Evolutionary conservation across 2,113 vertebrate genomes (phyloP).

Genomic region (Callaeas wilsoni): DNA sequence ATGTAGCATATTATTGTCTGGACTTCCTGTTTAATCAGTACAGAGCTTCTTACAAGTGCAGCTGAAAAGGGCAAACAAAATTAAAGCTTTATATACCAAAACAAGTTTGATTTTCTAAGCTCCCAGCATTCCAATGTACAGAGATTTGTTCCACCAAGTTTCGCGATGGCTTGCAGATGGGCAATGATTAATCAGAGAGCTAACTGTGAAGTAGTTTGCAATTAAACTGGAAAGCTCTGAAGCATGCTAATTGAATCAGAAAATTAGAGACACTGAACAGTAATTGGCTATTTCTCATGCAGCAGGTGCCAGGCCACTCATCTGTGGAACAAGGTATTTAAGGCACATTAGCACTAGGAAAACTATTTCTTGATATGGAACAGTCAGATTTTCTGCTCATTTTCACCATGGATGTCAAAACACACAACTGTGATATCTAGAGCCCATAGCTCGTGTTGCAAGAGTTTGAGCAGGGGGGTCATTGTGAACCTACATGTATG

Average conservation of each 20-base stretch:
- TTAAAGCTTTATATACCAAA: conserved; percentile 86
- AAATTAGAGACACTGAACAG: conserved; percentile 97
- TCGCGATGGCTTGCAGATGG: conserved; percentile 95
- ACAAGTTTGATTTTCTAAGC: conserved; percentile 88
- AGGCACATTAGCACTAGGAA: conserved; percentile 97
- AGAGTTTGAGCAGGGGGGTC: conserved; percentile 39
- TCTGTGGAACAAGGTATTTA: conserved; percentile 99
- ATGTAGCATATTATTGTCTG: conserved; percentile 83
- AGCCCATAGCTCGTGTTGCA: conserved; percentile 56
- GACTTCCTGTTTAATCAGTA: conserved; percentile 82
- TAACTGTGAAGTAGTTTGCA: conserved; percentile 99
- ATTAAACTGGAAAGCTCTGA: conserved; percentile 99
- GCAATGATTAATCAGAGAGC: conserved; percentile 99
- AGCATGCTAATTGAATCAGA: conserved; percentile 99
- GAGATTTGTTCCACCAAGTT: conserved; percentile 98
- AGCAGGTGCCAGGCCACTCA: conserved; percentile 99
- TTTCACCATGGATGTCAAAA: conserved; percentile 89
- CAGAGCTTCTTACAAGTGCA: conserved; percentile 79
- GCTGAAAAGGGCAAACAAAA: conserved; percentile 85
- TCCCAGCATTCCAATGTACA: conserved; percentile 88
- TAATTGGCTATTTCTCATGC: conserved; percentile 99
- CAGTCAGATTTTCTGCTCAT: conserved; percentile 96
- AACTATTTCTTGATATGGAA: conserved; percentile 99
- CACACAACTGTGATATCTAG: conserved; percentile 74
- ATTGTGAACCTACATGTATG: conserved; percentile 9